Conservation (phyloP, 2,113 vertebrate genomes). For the Nansenia antarctica region DNA sequence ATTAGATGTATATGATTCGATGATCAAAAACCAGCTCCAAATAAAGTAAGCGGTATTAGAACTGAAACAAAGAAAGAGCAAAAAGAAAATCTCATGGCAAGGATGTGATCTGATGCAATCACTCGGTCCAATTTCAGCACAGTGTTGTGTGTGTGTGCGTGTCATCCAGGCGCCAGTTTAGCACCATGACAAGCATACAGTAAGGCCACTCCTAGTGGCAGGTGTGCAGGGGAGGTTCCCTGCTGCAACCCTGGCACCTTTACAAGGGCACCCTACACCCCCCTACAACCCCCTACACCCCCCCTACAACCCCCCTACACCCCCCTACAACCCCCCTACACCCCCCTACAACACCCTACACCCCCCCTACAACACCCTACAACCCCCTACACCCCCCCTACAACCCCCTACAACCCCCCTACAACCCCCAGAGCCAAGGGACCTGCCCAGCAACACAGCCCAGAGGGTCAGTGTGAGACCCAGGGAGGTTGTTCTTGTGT, state of each 20-base stretch:
- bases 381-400: too few relatives aligned
- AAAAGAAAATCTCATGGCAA: slow-evolving; percentile 15
- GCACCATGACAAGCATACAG: background rate
- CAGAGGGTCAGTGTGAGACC: too few relatives aligned
- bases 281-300: too few relatives aligned
- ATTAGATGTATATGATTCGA: too few relatives aligned
- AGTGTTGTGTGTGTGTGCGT: background rate
- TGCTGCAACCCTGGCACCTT: slow-evolving; percentile 47
- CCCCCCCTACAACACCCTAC: too few relatives aligned
- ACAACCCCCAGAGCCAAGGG: too few relatives aligned
- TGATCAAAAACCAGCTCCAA: background rate
- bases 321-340: too few relatives aligned
- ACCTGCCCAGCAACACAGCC: slow-evolving; percentile 5
- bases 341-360: too few relatives aligned
- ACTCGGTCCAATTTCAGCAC: slow-evolving; percentile 46
- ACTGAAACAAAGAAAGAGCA: slow-evolving; percentile 21
- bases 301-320: too few relatives aligned
- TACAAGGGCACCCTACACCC: slow-evolving; percentile 43
- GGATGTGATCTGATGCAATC: slow-evolving; percentile 61
- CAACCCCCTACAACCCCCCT: too few relatives aligned
- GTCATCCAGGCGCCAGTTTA: background rate
- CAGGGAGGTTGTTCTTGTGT: too few relatives aligned
- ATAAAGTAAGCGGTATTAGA: slow-evolving; percentile 12
- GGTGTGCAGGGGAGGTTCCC: slow-evolving; percentile 57
- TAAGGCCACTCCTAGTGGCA: slow-evolving; percentile 57